These are phyloP conservation scores for Arnoldichthys spilopterus DNA, from an alignment of 2,797 vertebrate genomes.

Conservation along the genomic window DNA sequence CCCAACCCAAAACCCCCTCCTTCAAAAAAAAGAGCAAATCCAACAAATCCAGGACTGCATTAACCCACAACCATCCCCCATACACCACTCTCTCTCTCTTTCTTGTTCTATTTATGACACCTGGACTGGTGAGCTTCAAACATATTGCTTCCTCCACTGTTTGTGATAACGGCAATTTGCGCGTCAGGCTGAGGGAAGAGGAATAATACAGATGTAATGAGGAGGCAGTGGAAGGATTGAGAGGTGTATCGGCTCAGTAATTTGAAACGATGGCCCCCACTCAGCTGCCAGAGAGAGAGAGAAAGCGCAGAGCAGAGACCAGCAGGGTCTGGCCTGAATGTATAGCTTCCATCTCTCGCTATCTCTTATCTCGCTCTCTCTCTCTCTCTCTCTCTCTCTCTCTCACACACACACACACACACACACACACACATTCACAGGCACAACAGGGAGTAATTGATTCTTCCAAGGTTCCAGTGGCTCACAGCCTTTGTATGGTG, in stretches of 20 bases:
- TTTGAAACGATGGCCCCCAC: conserved; percentile 72
- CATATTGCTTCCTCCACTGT: conserved; percentile 72
- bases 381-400: conserved; percentile 11
- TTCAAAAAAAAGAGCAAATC: conserved; percentile 14
- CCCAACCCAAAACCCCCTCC: not conserved
- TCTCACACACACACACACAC: conserved; percentile 36
- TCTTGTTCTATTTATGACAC: conserved; percentile 49
- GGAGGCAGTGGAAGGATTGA: conserved; percentile 68
- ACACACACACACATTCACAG: conserved; percentile 22
- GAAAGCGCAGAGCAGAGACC: conserved; percentile 19
- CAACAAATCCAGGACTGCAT: conserved; percentile 3
- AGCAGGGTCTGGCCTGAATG: conserved; percentile 59
- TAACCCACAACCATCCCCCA: conserved; percentile 22
- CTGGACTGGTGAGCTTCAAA: conserved; percentile 60
- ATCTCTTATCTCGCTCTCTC: conserved; percentile 4
- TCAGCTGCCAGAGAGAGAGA: conserved; percentile 55
- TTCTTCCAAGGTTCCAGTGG: conserved; percentile 67
- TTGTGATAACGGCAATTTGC: conserved; percentile 67
- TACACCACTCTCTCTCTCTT: conserved; percentile 18
- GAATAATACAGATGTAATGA: conserved; percentile 80
- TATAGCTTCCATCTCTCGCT: conserved; percentile 52
- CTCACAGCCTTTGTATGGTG: conserved; percentile 59
- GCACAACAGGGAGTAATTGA: conserved; percentile 72
- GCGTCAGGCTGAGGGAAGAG: conserved; percentile 66
- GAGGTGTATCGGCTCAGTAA: conserved; percentile 74